These are phyloP conservation scores for Intellagama lesueurii DNA, from an alignment of 2,797 vertebrate genomes.

Conservation along the genomic window DNA sequence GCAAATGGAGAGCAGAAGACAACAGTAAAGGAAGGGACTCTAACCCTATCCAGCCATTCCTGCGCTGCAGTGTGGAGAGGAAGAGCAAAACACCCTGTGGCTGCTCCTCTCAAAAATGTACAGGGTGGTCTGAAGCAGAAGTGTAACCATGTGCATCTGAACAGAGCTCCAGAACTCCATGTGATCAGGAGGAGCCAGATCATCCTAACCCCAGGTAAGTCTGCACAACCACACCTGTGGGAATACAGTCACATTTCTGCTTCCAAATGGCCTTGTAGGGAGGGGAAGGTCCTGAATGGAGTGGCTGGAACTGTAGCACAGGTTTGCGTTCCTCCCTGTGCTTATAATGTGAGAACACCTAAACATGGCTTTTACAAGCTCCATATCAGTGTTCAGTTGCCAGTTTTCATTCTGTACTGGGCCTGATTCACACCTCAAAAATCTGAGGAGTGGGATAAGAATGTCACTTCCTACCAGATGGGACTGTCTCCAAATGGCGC, in stretches of 20 bases:
- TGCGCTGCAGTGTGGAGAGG: too few relatives aligned
- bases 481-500: not conserved
- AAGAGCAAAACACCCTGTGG: too few relatives aligned
- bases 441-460: not conserved
- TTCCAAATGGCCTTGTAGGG: not conserved
- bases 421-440: too few relatives aligned
- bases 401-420: not conserved
- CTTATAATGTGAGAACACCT: not conserved
- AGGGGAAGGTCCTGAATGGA: not conserved
- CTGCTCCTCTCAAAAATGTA: not conserved
- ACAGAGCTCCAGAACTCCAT: not conserved
- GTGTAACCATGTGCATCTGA: not conserved
- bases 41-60: too few relatives aligned
- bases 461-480: not conserved
- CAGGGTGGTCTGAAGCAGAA: not conserved
- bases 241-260: not conserved
- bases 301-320: not conserved
- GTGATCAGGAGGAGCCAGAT: not conserved
- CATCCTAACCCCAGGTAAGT: not conserved
- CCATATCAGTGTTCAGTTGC: not conserved
- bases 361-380: not conserved
- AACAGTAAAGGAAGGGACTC: not conserved
- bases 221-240: not conserved
- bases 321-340: not conserved
- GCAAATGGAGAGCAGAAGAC: slow-evolving; percentile 2